Evolutionary conservation across 2,797 vertebrate genomes (phyloP).

Genomic region (Rhinoraja longicauda): DNA sequence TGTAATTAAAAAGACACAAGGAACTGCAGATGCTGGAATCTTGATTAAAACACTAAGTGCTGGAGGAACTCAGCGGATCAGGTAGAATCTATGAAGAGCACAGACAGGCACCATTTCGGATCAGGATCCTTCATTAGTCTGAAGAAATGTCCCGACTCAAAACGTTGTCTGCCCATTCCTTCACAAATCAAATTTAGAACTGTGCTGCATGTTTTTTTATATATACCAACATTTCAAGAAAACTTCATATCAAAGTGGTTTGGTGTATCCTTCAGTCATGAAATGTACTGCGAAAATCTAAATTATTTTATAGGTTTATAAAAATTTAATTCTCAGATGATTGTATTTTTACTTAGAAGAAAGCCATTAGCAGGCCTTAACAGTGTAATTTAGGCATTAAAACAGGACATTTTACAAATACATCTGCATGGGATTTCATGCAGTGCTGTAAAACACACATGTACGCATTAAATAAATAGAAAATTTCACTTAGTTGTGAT

Average conservation of each 20-base stretch:
- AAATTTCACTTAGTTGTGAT: neutral
- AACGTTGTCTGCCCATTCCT: too few relatives aligned
- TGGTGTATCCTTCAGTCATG: neutral
- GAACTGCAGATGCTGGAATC: too few relatives aligned
- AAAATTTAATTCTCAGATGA: neutral
- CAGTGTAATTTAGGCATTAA: neutral
- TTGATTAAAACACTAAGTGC: too few relatives aligned
- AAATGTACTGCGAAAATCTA: neutral
- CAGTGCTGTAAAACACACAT: neutral
- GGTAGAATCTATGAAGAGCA: too few relatives aligned
- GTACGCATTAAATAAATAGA: neutral
- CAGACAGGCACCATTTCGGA: too few relatives aligned
- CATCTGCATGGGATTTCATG: neutral
- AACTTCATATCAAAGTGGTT: neutral
- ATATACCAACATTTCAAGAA: neutral
- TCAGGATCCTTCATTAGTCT: too few relatives aligned
- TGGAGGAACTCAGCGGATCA: too few relatives aligned
- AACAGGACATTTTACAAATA: neutral
- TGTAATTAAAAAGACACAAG: too few relatives aligned
- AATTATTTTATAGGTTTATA: neutral
- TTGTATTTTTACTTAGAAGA: neutral
- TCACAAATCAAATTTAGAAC: neutral
- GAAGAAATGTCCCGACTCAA: too few relatives aligned
- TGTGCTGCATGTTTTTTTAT: neutral
- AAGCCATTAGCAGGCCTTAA: neutral